Evolutionary conservation across 2,888 invertebrate species (phyloP), one percentile per base, ranked within the genome.

Genomic region (Lamellibrachia columna): DNA sequence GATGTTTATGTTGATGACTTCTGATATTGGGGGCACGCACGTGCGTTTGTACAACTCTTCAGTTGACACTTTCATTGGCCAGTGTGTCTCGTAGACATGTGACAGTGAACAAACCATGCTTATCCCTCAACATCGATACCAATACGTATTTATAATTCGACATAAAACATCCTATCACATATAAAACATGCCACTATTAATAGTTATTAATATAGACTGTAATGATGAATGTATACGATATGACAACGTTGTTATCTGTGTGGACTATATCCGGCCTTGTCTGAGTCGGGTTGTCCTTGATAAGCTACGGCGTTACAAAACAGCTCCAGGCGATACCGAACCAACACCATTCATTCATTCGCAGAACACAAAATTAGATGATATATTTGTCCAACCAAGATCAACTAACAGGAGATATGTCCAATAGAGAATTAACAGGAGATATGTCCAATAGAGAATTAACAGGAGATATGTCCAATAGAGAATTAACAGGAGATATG

Each of bases 91-190:
- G 40, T 40, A 40, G 40, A 40, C 40, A 40, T 0, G 40, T 40
- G 40, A 40, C 40, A 40, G 40, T 40, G 40, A 40, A 40, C 40
- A 40, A 40, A 40, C 40, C 40, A 40, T 40, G 40, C 1, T 40
- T 40, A 40, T 40, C 40, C 40, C 40, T 40, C 40, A 40, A 40
- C 40, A 6, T 75, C 22, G 15, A 75, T 6, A n/a, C n/a, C 22
- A 75, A n/a, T 75, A 58, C 58, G 58, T 58, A 75, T 75, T 75
- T 75, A 22, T 75, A 75, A 75, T 75, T 75, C 75, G n/a, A 75
- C 75, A 3, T 75, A 75, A 75, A 22, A 11, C n/a, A 75, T 75
- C 75, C 15, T 75, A 75, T 75, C 75, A n/a, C 75, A 75, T 75
- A 15, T 75, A 75, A 4, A n/a, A 75, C 22, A 75, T 22, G 75